Evolutionary conservation across 92 coral and sea anemone genomes (phyloP).

Genomic region (Palythoa grandis): DNA sequence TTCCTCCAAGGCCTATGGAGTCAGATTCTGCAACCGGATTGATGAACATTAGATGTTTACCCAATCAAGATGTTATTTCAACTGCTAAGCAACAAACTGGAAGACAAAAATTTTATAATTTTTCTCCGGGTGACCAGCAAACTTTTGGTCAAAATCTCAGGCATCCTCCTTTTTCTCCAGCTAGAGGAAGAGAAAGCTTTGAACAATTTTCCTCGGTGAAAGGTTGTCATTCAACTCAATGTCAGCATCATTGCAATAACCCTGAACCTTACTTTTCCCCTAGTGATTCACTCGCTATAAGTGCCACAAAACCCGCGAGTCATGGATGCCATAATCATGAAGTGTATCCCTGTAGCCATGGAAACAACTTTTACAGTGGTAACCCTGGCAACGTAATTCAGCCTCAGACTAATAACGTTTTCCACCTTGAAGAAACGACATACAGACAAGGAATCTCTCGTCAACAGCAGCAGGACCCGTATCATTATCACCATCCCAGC

Average conservation of each 20-base stretch:
- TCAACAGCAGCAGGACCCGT: background rate
- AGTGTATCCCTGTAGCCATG: background rate
- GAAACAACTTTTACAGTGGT: background rate
- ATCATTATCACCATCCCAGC: background rate
- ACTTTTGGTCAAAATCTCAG: background rate
- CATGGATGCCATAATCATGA: background rate
- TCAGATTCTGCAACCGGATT: too few species aligned
- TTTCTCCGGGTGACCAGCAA: background rate
- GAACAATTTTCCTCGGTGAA: background rate
- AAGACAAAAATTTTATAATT: background rate
- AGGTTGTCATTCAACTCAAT: background rate
- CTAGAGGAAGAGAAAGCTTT: background rate
- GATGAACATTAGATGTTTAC: too few species aligned
- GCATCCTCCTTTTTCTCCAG: constrained; percentile 9
- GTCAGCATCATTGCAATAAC: constrained; percentile 7
- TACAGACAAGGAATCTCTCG: background rate
- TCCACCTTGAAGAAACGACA: background rate
- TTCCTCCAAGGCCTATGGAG: background rate
- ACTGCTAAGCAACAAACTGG: background rate
- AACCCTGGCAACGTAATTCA: background rate
- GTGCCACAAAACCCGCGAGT: background rate
- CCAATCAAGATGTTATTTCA: too few species aligned
- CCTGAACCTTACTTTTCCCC: background rate
- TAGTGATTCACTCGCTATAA: background rate
- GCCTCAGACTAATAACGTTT: background rate